phyloP scores from a whole-genome alignment of 1,140 invertebrate genomes.

The Apis florea region DNA sequence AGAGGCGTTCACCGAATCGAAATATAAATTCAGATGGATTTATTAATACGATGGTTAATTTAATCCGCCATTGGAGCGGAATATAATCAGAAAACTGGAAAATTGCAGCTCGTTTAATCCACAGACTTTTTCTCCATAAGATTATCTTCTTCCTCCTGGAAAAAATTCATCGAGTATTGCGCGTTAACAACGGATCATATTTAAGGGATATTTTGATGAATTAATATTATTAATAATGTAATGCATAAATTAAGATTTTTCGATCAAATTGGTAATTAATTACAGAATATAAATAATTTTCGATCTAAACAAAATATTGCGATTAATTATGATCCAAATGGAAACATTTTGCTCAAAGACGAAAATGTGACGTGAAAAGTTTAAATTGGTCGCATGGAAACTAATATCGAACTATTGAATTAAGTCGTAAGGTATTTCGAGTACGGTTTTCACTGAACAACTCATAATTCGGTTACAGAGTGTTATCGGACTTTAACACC shows the following conservation, averaged over 20 bases:
- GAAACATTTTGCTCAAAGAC: no score
- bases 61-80: neutral
- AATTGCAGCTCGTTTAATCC: constrained; percentile 21
- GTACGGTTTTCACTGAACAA: constrained; percentile 11
- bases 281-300: no score
- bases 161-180: constrained; percentile 8
- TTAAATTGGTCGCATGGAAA: neutral
- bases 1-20: no score
- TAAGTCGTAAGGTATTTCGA: neutral
- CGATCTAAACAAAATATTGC: no score
- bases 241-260: no score
- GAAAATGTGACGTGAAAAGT: neutral
- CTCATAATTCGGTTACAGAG: constrained; percentile 15
- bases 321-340: no score
- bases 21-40: constrained; percentile 3
- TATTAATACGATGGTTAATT: constrained; percentile 10
- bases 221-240: no score
- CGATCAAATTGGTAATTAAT: no score
- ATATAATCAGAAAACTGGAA: constrained; percentile 17
- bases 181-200: neutral
- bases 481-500: constrained; percentile 36
- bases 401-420: neutral
- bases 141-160: neutral
- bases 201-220: neutral
- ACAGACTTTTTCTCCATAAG: neutral